These are phyloP conservation scores for Clarias gariepinus DNA, from an alignment of 2,113 vertebrate species.

Conservation along the genomic window DNA sequence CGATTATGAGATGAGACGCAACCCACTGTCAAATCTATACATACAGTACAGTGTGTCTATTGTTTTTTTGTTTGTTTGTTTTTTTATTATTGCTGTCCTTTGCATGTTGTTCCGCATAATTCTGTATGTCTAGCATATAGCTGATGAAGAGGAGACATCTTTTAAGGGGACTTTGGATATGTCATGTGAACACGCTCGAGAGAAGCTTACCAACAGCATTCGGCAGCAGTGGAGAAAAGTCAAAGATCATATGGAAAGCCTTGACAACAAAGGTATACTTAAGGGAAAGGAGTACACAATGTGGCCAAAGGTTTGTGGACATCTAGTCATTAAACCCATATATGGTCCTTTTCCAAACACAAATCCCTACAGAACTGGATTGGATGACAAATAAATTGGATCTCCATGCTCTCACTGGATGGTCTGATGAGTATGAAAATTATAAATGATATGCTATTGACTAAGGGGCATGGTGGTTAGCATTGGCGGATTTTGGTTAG, in stretches of 20 bases:
- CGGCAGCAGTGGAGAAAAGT: slow-evolving; percentile 93
- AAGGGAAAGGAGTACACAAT: not conserved
- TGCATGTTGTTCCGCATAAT: not conserved
- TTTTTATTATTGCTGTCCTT: slow-evolving; percentile 4
- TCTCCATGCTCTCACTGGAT: not conserved
- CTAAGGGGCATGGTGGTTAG: no score
- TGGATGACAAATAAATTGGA: not conserved
- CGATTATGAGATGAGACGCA: not conserved
- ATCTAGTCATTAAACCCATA: not conserved
- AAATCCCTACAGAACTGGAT: not conserved
- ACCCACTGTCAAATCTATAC: not conserved
- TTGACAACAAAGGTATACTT: slow-evolving; percentile 88
- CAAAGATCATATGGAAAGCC: slow-evolving; percentile 88
- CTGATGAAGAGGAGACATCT: slow-evolving; percentile 88
- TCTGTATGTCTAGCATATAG: slow-evolving; percentile 61
- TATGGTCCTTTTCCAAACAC: not conserved
- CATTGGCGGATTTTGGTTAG: no score
- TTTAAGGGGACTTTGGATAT: slow-evolving; percentile 83
- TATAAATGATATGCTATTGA: no score
- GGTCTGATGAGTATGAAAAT: not conserved
- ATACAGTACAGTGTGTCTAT: no score
- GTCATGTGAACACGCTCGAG: slow-evolving; percentile 85
- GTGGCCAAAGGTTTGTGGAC: not conserved
- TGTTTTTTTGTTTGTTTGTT: no score
- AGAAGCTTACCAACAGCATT: slow-evolving; percentile 94